Evolutionary conservation across 2,888 invertebrate genomes (phyloP).

Genomic region (Agrotis segetum): DNA sequence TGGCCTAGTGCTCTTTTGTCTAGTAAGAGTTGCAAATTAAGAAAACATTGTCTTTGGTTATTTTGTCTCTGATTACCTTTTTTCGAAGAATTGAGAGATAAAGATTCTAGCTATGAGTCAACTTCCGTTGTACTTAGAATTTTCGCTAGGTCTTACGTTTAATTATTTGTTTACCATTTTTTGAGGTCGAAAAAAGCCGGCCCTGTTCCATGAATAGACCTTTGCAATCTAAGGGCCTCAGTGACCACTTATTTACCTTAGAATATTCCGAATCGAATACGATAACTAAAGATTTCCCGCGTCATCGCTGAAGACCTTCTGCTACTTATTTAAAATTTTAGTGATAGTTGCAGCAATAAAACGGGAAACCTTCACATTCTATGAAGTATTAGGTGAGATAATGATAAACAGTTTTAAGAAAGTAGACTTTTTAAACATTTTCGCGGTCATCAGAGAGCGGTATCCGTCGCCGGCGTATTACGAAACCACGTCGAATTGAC

Average conservation of each 20-base stretch:
- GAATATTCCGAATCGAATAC: neutral
- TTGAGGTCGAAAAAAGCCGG: too few relatives aligned
- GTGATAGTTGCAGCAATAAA: neutral
- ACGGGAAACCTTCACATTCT: neutral
- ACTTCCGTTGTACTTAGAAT: neutral
- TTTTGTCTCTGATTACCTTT: neutral
- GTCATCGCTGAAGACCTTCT: too few relatives aligned
- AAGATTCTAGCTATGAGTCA: neutral
- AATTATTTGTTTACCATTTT: too few relatives aligned
- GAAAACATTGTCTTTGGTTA: too few relatives aligned
- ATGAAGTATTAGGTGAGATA: constrained; percentile 12
- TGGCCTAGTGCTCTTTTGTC: neutral
- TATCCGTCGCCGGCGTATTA: constrained; percentile 63
- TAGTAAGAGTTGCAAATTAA: neutral
- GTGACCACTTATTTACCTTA: too few relatives aligned
- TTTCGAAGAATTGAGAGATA: neutral
- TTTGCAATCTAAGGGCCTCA: too few relatives aligned
- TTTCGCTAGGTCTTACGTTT: neutral
- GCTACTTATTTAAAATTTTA: too few relatives aligned
- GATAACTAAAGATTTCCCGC: neutral
- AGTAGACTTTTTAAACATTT: constrained; percentile 43
- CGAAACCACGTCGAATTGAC: constrained; percentile 70
- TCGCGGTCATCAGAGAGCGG: constrained; percentile 49
- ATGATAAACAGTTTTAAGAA: constrained; percentile 30
- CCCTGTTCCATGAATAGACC: too few relatives aligned